These are phyloP conservation scores for Coleophora deauratella DNA, from an alignment of 2,888 invertebrate genomes.

Conservation along the genomic window DNA sequence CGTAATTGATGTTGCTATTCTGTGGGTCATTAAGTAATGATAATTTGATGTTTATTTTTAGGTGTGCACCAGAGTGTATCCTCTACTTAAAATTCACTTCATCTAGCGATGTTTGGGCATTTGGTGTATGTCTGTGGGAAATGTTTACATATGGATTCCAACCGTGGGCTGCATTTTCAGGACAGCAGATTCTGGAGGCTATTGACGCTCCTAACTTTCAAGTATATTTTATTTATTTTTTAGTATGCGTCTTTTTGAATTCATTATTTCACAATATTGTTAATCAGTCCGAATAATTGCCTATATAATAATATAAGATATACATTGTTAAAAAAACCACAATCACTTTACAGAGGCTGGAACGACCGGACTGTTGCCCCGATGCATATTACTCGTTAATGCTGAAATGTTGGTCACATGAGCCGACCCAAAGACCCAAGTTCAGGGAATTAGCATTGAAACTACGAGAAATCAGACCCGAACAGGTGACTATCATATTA, in stretches of 20 bases:
- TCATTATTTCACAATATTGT: too few species aligned
- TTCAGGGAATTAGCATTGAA: conserved; percentile 88
- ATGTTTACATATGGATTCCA: conserved; percentile 99
- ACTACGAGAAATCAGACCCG: conserved; percentile 90
- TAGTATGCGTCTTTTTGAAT: too few species aligned
- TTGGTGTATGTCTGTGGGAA: conserved; percentile 98
- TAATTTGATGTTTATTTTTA: conserved; percentile 31
- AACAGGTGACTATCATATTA: conserved; percentile 81
- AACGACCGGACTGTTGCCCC: conserved; percentile 96
- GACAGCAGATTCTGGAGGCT: conserved; percentile 94
- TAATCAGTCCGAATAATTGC: neutral
- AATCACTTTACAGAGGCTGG: conserved; percentile 78
- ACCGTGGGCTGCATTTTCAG: conserved; percentile 97
- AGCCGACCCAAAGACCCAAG: conserved; percentile 89
- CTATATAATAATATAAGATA: too few species aligned
- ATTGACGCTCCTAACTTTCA: conserved; percentile 94
- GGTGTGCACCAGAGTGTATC: conserved; percentile 98
- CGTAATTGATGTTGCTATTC: too few species aligned
- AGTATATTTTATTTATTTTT: conserved; percentile 50
- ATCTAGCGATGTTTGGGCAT: conserved; percentile 98
- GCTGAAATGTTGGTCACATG: conserved; percentile 97
- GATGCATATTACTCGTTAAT: conserved; percentile 93
- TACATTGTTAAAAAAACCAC: too few species aligned
- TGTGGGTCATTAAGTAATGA: too few species aligned
- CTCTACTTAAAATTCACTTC: conserved; percentile 96